Conservation (phyloP, 2,797 vertebrate species). For the Pseudochirops corinnae region DNA sequence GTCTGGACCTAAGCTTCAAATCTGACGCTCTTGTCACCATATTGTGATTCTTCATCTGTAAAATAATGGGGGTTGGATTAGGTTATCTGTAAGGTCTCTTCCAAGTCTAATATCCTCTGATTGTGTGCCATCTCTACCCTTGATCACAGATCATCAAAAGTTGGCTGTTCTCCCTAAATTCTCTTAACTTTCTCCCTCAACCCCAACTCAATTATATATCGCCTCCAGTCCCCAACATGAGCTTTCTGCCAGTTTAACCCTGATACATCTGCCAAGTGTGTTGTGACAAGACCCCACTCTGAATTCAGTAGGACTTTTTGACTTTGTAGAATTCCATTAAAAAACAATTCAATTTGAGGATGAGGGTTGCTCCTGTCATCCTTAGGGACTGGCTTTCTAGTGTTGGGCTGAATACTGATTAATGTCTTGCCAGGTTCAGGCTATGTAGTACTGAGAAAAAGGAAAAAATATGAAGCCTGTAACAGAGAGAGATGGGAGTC, state of each 20-base stretch:
- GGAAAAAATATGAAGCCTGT: background rate
- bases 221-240: background rate
- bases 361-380: background rate
- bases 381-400: background rate
- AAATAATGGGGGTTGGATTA: background rate
- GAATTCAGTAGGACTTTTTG: conserved; percentile 51
- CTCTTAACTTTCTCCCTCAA: conserved; percentile 23
- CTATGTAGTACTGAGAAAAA: background rate
- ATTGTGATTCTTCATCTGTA: background rate
- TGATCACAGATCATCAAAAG: background rate
- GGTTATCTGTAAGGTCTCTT: background rate
- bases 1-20: background rate
- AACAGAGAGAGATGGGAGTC: background rate
- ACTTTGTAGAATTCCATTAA: conserved; percentile 57
- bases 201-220: conserved; percentile 43
- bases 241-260: conserved; percentile 47
- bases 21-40: background rate
- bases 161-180: conserved; percentile 12
- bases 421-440: background rate
- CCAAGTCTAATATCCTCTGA: background rate
- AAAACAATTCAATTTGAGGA: conserved; percentile 55
- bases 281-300: conserved; percentile 51
- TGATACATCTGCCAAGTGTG: conserved; percentile 1
- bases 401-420: background rate
- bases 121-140: background rate